Evolutionary conservation across 1,140 invertebrate species (phyloP).

Genomic region (Anoplolepis gracilipes): DNA sequence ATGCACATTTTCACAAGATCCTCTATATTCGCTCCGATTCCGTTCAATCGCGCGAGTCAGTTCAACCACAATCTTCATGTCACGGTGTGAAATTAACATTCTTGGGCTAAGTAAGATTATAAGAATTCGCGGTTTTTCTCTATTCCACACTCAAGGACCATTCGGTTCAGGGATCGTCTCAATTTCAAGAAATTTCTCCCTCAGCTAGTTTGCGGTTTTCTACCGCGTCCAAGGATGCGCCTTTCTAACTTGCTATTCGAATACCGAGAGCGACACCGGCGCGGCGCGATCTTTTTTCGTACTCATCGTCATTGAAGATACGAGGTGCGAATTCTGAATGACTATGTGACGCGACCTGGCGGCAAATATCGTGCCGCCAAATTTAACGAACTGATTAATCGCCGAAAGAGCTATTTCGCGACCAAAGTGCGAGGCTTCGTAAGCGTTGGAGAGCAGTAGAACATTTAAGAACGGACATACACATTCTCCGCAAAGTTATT

Average conservation of each 20-base stretch:
- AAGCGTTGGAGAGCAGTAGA: slow-evolving; percentile 12
- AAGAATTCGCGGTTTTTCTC: slow-evolving; percentile 71
- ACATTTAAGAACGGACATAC: slow-evolving; percentile 46
- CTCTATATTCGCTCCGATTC: not conserved
- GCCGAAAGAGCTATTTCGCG: slow-evolving; percentile 46
- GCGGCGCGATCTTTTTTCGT: slow-evolving; percentile 33
- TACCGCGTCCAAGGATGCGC: slow-evolving; percentile 68
- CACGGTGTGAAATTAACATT: slow-evolving; percentile 66
- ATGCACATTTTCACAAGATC: not conserved
- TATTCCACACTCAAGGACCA: slow-evolving; percentile 65
- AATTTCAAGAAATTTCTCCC: slow-evolving; percentile 70
- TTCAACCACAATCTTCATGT: not conserved
- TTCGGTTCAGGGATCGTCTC: slow-evolving; percentile 53
- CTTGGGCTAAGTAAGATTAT: slow-evolving; percentile 59
- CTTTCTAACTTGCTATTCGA: slow-evolving; percentile 62
- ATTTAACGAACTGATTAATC: slow-evolving; percentile 65
- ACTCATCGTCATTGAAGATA: slow-evolving; percentile 26
- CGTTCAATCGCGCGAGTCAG: not conserved
- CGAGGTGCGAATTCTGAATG: slow-evolving; percentile 36
- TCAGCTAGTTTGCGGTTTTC: slow-evolving; percentile 70
- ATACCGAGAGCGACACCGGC: not conserved
- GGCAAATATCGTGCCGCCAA: slow-evolving; percentile 29
- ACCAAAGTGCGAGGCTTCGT: slow-evolving; percentile 15
- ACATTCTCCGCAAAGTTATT: slow-evolving; percentile 60
- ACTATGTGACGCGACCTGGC: slow-evolving; percentile 53